Evolutionary conservation across 1,140 invertebrate species (phyloP).

Genomic region (Megathymus violae): DNA sequence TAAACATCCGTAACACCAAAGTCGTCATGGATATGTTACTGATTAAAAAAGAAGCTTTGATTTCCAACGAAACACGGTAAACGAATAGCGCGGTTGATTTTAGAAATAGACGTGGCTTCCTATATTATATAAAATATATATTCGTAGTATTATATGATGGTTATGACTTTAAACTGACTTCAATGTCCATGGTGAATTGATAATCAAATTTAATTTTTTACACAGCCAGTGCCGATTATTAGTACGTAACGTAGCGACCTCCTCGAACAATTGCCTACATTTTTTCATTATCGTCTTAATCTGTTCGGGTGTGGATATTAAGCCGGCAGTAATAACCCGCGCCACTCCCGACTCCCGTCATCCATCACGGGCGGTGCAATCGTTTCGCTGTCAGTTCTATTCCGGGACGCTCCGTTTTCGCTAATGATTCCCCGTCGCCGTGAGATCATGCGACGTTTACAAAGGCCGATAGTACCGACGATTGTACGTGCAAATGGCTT

Average conservation of each 20-base stretch:
- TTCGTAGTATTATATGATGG: not conserved
- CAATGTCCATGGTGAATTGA: not conserved
- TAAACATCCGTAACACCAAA: too few species aligned
- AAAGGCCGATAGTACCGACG: conserved; percentile 53
- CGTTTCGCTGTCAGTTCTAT: conserved; percentile 80
- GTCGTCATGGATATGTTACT: too few species aligned
- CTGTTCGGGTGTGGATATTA: conserved; percentile 60
- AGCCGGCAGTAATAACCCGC: conserved; percentile 70
- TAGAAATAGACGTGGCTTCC: too few species aligned
- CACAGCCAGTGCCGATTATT: not conserved
- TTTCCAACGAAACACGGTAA: conserved; percentile 4
- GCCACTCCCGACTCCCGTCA: conserved; percentile 61
- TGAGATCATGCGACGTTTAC: conserved; percentile 69
- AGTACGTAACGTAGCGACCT: conserved; percentile 9
- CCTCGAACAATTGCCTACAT: conserved; percentile 42
- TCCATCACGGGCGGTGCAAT: conserved; percentile 79
- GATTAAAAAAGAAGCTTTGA: too few species aligned
- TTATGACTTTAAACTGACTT: not conserved
- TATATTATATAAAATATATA: not conserved
- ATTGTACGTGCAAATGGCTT: conserved; percentile 55
- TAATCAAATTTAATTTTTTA: conserved; percentile 2
- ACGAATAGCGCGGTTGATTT: conserved; percentile 26
- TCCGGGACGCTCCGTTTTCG: conserved; percentile 77
- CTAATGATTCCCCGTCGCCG: conserved; percentile 75
- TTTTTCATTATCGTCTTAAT: conserved; percentile 65